These are phyloP conservation scores for Psilanteris sp. DNA, from an alignment of 1,140 invertebrate genomes.

Conservation along the genomic window DNA sequence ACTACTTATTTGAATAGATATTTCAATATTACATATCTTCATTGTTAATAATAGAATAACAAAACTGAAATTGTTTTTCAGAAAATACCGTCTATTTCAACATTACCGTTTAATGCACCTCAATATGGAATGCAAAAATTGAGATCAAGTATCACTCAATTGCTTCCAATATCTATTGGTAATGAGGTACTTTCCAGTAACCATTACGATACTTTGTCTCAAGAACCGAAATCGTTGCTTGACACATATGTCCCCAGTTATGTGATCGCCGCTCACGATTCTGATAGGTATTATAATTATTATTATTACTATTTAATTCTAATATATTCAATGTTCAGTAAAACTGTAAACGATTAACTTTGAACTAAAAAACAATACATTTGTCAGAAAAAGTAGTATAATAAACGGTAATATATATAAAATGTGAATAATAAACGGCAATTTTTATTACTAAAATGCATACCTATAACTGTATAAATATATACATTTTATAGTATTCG, in stretches of 20 bases:
- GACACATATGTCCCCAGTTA: slow-evolving; percentile 76
- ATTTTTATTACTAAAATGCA: too few relatives aligned
- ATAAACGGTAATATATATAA: too few relatives aligned
- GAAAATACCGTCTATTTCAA: slow-evolving; percentile 61
- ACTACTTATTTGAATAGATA: background rate
- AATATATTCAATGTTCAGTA: too few relatives aligned
- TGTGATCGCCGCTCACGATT: slow-evolving; percentile 74
- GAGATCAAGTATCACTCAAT: slow-evolving; percentile 55
- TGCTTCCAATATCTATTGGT: slow-evolving; percentile 59
- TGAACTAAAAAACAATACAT: too few relatives aligned
- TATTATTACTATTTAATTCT: slow-evolving; percentile 19
- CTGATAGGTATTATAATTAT: slow-evolving; percentile 67
- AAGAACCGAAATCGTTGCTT: slow-evolving; percentile 72
- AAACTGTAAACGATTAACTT: too few relatives aligned
- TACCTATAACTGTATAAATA: too few relatives aligned
- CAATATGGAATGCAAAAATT: slow-evolving; percentile 69
- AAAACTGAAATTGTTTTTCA: slow-evolving; percentile 17
- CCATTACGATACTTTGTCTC: slow-evolving; percentile 43
- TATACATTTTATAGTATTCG: too few relatives aligned
- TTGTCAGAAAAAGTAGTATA: too few relatives aligned
- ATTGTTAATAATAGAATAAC: slow-evolving; percentile 13
- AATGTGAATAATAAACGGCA: too few relatives aligned
- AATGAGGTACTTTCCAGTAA: slow-evolving; percentile 63
- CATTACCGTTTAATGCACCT: slow-evolving; percentile 61
- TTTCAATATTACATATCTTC: too few relatives aligned